These are phyloP conservation scores for Nothoprocta perdicaria DNA, from an alignment of 2,113 vertebrate genomes.

Conservation along the genomic window DNA sequence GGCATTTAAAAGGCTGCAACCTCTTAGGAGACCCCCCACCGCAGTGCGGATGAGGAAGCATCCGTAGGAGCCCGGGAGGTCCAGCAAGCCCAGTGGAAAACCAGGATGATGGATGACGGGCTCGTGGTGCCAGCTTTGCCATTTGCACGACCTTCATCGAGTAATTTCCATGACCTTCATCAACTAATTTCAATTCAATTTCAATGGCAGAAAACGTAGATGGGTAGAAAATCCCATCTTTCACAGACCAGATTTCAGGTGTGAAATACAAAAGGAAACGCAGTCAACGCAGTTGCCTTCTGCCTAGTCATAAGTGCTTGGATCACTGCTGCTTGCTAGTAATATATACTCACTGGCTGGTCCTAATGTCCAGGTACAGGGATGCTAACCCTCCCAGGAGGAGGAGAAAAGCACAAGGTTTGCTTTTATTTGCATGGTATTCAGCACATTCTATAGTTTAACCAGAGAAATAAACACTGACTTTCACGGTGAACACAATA, in stretches of 20 bases:
- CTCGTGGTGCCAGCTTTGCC: neutral
- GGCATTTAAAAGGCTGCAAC: neutral
- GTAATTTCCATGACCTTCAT: neutral
- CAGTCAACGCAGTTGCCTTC: accelerated
- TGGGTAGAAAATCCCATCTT: too few relatives aligned
- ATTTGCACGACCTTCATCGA: neutral
- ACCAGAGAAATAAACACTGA: neutral
- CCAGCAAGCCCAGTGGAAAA: neutral
- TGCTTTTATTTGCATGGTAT: neutral
- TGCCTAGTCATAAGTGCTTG: neutral
- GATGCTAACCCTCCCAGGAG: neutral
- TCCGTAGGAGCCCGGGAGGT: accelerated
- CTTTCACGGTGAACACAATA: neutral
- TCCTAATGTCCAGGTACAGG: neutral
- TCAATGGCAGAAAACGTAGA: neutral
- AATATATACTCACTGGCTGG: neutral
- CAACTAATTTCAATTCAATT: neutral
- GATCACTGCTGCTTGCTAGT: neutral
- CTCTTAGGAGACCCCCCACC: neutral
- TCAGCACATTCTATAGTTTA: neutral
- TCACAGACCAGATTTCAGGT: neutral
- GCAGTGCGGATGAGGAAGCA: neutral
- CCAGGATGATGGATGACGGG: neutral
- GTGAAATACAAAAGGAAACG: neutral
- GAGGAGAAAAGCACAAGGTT: neutral